Base-by-base conservation (phyloP, 1,140 invertebrate species). In the Drosophila arizonae region DNA sequence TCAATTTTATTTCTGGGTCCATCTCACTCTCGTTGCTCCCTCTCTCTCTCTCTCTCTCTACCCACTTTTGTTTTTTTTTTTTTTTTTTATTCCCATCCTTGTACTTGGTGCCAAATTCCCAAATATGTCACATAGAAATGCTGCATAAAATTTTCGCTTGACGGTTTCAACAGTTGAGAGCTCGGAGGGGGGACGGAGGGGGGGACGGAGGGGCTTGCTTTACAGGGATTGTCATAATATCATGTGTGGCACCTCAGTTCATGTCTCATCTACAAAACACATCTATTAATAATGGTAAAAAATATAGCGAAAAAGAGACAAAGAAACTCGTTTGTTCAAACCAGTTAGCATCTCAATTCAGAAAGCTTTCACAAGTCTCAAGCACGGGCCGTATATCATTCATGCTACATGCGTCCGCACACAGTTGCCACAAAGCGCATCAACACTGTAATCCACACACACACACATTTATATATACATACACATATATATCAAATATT, bases 311-410 rank as follows among this genome's bases (percentile, higher is more conserved):
- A 39, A 39, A 13, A 39, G 52, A 68, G 39, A 73, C 39, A 71
- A 74, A 63, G 67, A 71, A 70, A 74, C 50, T 62, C 51, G 72
- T 69, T 74, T 63, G 67, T 43, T 33, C 50, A 63, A 74, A 71
- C 72, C 65, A 69, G 65, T 70, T 74, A 51, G 72, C 51, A 71
- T 56, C 58, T 74, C 64, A 72, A 72, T 67, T 72, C 33, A 54
- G 46, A 73, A 62, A 69, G 71, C 71, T 73, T 73, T 73, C 71
- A 73, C 71, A 68, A 73, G 65, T 73, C 69, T 62, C 57, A 57
- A 68, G 43, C 71, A 68, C 65, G 41, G 26, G 65, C 57, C 57
- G 71, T 73, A 61, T 61, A 73, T 73, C 71, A 73, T 73, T 69
- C 71, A 73, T 73, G 71, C 56, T 56, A 68, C 71, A 69, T 73